Percentiles rank a stretch among this genome's conserved stretches.
phyloP scores from a whole-genome alignment of 2,888 invertebrate species.

The Spicauda simplicius region DNA sequence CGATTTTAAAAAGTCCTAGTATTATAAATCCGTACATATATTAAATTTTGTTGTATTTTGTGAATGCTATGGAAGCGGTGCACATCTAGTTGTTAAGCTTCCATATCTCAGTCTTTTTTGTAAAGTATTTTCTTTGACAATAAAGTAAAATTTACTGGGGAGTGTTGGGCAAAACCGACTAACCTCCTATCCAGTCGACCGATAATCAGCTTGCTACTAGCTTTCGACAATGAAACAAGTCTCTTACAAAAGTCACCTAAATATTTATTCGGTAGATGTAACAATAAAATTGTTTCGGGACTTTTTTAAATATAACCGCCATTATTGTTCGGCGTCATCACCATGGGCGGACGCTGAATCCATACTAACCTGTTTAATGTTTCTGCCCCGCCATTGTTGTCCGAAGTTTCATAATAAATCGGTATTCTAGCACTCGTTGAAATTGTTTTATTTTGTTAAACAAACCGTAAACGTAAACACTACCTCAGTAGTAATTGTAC shows the following conservation, averaged over 20 bases:
- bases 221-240: background rate
- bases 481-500: background rate
- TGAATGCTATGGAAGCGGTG: no score
- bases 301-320: background rate
- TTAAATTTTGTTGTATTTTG: no score
- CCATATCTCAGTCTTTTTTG: no score
- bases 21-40: no score
- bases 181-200: no score
- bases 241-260: conserved; percentile 3
- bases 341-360: background rate
- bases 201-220: no score
- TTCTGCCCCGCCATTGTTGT: conserved; percentile 15
- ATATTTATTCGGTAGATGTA: conserved; percentile 18
- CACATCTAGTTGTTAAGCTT: no score
- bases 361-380: conserved; percentile 16
- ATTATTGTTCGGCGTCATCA: conserved; percentile 7
- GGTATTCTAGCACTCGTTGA: conserved; percentile 6
- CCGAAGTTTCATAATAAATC: conserved; percentile 11
- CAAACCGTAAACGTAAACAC: background rate
- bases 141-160: no score
- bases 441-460: conserved; percentile 10
- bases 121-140: no score
- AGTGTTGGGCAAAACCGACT: no score
- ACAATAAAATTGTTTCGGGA: conserved; percentile 18
- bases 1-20: no score